Percentiles rank a stretch among this genome's conserved stretches.
Evolutionary conservation across 1,140 invertebrate species (phyloP).

Genomic region (Pseudachorutes palmiensis): DNA sequence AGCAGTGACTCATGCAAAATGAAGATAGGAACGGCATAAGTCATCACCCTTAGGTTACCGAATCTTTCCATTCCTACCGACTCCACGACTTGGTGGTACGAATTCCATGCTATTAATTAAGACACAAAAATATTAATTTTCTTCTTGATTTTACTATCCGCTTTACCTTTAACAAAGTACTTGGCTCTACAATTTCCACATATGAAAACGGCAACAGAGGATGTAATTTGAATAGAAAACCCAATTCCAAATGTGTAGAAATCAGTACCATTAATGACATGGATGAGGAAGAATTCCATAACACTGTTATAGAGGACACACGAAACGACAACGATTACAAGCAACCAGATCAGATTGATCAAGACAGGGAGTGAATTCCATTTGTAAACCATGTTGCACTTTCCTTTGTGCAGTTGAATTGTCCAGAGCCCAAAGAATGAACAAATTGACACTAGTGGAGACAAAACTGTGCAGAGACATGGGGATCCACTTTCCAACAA

Average conservation of each 20-base stretch:
- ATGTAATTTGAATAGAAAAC: not conserved
- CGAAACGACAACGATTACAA: not conserved
- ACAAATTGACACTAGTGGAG: not conserved
- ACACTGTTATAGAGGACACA: not conserved
- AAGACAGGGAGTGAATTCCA: not conserved
- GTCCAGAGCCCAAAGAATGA: not conserved
- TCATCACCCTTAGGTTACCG: not conserved
- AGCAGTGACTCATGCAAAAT: not conserved
- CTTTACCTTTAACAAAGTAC: not conserved
- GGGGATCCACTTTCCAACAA: not conserved
- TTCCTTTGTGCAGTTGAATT: not conserved
- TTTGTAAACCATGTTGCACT: not conserved
- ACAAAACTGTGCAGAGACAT: not conserved
- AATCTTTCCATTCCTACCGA: not conserved
- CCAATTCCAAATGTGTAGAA: not conserved
- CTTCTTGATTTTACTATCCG: not conserved
- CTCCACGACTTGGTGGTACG: not conserved
- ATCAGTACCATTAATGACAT: not conserved
- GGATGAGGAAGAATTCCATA: not conserved
- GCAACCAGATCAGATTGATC: not conserved
- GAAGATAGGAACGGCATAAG: not conserved
- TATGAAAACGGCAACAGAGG: not conserved
- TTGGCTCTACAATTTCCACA: not conserved
- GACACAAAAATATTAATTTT: not conserved
- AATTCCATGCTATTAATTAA: not conserved